Evolutionary conservation across 2,113 vertebrate genomes (phyloP), one percentile per base, ranked within the genome.

Genomic region (Rhizomys pruinosus): DNA sequence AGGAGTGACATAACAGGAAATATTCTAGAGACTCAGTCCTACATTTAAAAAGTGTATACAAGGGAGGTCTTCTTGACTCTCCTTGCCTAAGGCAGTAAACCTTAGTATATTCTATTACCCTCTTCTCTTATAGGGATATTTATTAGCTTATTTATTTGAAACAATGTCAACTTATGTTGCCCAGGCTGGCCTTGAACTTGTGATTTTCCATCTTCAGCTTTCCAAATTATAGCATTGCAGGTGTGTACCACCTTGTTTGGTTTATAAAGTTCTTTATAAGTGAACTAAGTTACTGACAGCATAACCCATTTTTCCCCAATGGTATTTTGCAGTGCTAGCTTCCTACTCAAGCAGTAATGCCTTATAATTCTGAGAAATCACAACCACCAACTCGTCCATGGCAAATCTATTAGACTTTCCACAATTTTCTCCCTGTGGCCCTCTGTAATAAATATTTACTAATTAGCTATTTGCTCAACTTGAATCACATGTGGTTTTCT

Each of bases 201-300:
- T 52, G 34, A n/a, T n/a, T 32, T 68, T 52, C 20, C 32, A 52
- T 19, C 44, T 42, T n/a, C 64, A 68, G 16, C 29, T 22, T 44
- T 25, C 42, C 34, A 20, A 84, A 6, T 52, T 20, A 20, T 52
- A 63, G 32, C 13, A 57, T 79, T 79, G 34, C 55, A 27, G 34
- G 23, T 80, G 29, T 63, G 39, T 10, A 63, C 37, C 10, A 44
- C 37, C 37, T 34, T 12, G 22, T 1, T 66, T 84, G 32, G 81
- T 32, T 32, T n/a, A 84, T 25, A 84, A 59, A 90, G 42, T 55
- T 80, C 23, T 93, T 93, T 76, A 39, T 76, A 78, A 57, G 11
- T 95, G 22, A 86, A 25, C 25, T 78, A 81, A 72, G 9, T 94
- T 81, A 66, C 20, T 71, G 55, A 69, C 29, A 64, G 16, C 87